phyloP scores from a whole-genome alignment of 2,113 vertebrate species.

The Abramis brama region DNA sequence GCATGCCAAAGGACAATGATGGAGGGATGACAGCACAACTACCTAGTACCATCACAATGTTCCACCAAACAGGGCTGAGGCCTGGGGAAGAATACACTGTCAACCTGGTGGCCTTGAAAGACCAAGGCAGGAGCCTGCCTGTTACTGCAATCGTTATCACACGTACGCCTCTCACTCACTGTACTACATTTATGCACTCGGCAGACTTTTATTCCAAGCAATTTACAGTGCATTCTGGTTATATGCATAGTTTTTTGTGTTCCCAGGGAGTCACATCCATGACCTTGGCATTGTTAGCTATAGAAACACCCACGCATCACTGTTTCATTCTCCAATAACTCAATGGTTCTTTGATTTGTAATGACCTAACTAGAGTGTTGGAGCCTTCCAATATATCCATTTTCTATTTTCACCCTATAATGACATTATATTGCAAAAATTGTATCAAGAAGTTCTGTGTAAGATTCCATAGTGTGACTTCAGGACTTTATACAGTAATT shows the following conservation, averaged over 20 bases:
- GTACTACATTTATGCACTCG: background rate
- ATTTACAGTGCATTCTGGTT: background rate
- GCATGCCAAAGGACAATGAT: conserved; percentile 86
- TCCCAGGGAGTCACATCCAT: background rate
- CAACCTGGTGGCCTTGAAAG: conserved; percentile 90
- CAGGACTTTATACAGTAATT: background rate
- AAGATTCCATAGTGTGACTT: background rate
- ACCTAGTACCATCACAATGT: conserved; percentile 91
- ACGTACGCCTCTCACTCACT: conserved; percentile 74
- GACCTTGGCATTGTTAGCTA: conserved; percentile 8
- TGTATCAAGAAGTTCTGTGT: background rate
- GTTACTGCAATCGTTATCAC: conserved; percentile 87
- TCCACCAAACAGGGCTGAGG: conserved; percentile 92
- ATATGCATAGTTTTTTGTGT: background rate
- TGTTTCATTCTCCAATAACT: background rate
- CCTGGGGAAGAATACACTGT: conserved; percentile 95
- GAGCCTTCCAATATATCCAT: background rate
- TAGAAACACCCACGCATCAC: background rate
- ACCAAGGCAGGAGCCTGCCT: conserved; percentile 89
- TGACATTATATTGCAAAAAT: background rate
- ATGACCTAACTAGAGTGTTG: background rate
- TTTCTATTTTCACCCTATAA: background rate
- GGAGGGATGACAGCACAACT: conserved; percentile 95
- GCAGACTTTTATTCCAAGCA: background rate
- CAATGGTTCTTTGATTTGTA: background rate